These are phyloP conservation scores for Tragelaphus imberbis DNA, from an alignment of 2,113 vertebrate genomes.

Conservation along the genomic window DNA sequence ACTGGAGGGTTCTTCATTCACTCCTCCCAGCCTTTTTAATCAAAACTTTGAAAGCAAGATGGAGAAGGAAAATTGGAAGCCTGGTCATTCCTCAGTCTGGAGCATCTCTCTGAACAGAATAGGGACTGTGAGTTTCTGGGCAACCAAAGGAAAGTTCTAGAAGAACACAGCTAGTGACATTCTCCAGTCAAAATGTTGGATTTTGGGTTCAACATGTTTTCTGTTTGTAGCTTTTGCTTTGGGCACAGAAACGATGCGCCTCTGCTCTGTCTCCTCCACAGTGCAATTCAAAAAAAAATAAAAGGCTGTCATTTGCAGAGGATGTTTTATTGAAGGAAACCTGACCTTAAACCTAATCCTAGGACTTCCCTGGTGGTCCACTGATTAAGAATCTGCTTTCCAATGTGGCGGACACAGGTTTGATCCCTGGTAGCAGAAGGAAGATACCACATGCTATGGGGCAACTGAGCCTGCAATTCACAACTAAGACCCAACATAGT, in stretches of 20 bases:
- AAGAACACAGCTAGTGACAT: neutral
- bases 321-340: neutral
- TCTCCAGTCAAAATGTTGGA: neutral
- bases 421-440: neutral
- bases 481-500: neutral
- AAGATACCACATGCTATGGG: neutral
- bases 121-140: neutral
- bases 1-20: neutral
- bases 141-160: neutral
- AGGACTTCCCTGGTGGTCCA: neutral
- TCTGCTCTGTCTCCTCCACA: neutral
- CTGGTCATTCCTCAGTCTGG: neutral
- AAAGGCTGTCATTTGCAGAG: neutral
- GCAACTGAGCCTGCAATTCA: neutral
- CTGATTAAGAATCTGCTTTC: neutral
- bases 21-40: neutral
- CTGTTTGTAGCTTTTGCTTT: neutral
- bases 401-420: neutral
- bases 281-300: neutral
- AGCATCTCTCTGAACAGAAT: neutral
- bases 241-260: rapidly evolving
- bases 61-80: neutral
- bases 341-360: neutral
- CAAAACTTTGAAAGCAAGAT: neutral
- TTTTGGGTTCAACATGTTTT: neutral